Base-by-base conservation (phyloP, 2,888 invertebrate genomes). In the Melipona beecheii region DNA sequence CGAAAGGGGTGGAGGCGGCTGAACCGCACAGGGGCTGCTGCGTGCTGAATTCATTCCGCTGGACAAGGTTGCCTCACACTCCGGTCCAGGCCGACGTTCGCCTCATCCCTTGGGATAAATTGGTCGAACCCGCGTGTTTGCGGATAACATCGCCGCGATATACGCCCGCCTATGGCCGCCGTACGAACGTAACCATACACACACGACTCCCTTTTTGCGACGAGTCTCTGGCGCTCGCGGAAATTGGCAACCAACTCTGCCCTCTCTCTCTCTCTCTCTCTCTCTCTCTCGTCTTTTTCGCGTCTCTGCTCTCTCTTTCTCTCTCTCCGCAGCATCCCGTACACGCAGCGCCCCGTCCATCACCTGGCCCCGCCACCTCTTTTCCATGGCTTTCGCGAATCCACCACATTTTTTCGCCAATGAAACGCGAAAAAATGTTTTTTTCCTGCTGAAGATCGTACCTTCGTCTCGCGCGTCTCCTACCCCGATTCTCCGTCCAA, bases 51-150 rank as follows among this genome's bases (percentile, higher is more conserved):
- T 93, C 93, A 93, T 93, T 93, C 92, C 92, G 89, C 88, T 89
- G 92, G 93, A 93, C 93, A 93, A 93, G 93, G 91, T 88, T 90
- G 86, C 87, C 89, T 87, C 87, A 91, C 86, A 89, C 90, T 86
- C 82, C 31, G 78, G 87, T 88, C 88, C 89, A 72, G 84, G 84
- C 89, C 31, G 31, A 89, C 91, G 92, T 87, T 87, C 91, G 89
- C 90, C 92, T 91, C 93, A 91, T 94, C 93, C 92, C 93, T 91
- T 90, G 93, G 94, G 93, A 93, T 93, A 93, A 94, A 94, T 94
- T 94, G 93, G 93, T 91, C 93, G 90, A 92, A 92, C 91, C 92
- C 92, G 91, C 92, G 93, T 94, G 93, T 94, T 94, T 93, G 93
- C 91, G 93, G 92, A 93, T 93, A 93, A 93, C 93, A 94, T 93